These are phyloP conservation scores for Gymnothorax reevesii DNA, from an alignment of 2,797 vertebrate genomes.

Conservation along the genomic window DNA sequence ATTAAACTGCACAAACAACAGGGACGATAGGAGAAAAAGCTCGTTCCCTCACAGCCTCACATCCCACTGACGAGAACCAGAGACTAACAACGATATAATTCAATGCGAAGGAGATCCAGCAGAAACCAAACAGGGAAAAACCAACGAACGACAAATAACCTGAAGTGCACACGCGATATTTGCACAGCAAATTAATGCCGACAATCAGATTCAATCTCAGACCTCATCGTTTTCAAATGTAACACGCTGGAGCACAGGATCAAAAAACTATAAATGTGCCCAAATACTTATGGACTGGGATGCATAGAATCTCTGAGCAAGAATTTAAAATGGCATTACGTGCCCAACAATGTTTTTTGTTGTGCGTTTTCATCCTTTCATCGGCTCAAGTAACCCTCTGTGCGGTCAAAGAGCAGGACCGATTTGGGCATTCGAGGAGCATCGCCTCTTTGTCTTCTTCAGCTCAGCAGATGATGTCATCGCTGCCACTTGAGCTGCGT, in stretches of 20 bases:
- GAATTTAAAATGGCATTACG: neutral
- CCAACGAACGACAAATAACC: neutral
- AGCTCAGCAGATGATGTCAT: neutral
- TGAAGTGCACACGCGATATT: constrained; percentile 30
- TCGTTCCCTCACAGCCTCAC: constrained; percentile 16
- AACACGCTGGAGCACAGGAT: too few relatives aligned
- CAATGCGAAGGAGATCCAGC: constrained; percentile 38
- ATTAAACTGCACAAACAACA: constrained; percentile 57
- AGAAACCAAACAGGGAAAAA: neutral
- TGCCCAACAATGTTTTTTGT: neutral
- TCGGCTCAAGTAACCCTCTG: neutral
- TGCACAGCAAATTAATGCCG: too few relatives aligned
- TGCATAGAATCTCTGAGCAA: neutral
- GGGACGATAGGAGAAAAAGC: constrained; percentile 15
- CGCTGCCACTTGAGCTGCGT: constrained; percentile 10
- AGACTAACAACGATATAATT: neutral
- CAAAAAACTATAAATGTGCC: too few relatives aligned
- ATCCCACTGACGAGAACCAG: constrained; percentile 26
- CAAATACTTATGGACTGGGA: neutral
- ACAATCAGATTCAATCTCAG: too few relatives aligned
- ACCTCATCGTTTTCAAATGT: too few relatives aligned
- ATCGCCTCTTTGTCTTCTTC: neutral
- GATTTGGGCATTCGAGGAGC: neutral
- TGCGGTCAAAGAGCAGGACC: neutral
- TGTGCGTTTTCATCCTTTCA: neutral